Percentiles rank a stretch among this genome's conserved stretches.
phyloP scores from a whole-genome alignment of 2,797 vertebrate species.

The Oophaga sylvatica region DNA sequence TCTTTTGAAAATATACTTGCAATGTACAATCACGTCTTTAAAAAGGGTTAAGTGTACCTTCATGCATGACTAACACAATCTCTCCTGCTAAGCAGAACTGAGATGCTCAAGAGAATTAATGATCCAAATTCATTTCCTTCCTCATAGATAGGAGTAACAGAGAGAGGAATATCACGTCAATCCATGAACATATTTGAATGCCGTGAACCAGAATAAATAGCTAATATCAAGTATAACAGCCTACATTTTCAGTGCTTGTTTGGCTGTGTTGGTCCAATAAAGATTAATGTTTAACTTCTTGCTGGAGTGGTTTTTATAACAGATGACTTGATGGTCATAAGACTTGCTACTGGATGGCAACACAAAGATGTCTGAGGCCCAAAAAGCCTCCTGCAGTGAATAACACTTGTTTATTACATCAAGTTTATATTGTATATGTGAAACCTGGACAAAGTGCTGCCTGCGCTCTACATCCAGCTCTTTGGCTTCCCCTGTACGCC shows the following conservation, averaged over 20 bases:
- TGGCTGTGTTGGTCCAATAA: slow-evolving; percentile 36
- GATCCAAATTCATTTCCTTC: slow-evolving; percentile 48
- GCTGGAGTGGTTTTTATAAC: slow-evolving; percentile 6
- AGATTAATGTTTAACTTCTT: slow-evolving; percentile 47
- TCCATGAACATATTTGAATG: slow-evolving; percentile 9
- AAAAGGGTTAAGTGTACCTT: slow-evolving; percentile 2
- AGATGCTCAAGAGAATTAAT: slow-evolving; percentile 49
- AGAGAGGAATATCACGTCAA: slow-evolving; percentile 9
- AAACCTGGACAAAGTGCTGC: no score
- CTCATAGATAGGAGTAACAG: slow-evolving; percentile 31
- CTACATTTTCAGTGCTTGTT: slow-evolving; percentile 12
- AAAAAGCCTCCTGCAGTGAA: not conserved
- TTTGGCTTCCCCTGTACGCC: no score
- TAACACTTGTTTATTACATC: not conserved
- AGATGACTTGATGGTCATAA: slow-evolving; percentile 42
- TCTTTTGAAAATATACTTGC: not conserved
- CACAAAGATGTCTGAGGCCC: not conserved
- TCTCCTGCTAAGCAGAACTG: slow-evolving; percentile 32
- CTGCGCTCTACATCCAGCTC: no score
- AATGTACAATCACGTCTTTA: not conserved
- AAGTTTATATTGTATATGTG: not conserved
- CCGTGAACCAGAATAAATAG: slow-evolving; percentile 40
- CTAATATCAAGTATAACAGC: slow-evolving; percentile 32
- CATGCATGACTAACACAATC: slow-evolving; percentile 2
- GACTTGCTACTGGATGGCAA: slow-evolving; percentile 22